Percentiles rank a stretch among this genome's conserved stretches.
Evolutionary conservation across 2,797 vertebrate genomes (phyloP).

Genomic region (Clamator glandarius): DNA sequence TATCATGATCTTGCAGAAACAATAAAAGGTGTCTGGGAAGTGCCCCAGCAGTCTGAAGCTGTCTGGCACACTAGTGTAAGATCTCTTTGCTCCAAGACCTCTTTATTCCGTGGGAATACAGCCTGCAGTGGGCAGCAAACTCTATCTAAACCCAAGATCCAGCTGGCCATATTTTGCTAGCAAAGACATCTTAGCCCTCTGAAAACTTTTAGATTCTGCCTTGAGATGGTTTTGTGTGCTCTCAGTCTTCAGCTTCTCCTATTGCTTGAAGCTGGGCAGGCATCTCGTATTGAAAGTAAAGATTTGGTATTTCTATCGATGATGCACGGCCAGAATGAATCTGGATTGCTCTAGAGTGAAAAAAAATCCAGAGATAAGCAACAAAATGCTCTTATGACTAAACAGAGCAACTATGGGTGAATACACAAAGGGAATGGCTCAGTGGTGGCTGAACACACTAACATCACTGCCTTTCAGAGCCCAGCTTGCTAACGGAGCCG

Average conservation of each 20-base stretch:
- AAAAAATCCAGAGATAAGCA: constrained; percentile 10
- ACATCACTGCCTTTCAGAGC: neutral
- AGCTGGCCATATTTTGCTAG: neutral
- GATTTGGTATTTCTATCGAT: neutral
- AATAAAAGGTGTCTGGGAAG: neutral
- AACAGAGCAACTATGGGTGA: neutral
- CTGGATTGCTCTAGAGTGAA: neutral
- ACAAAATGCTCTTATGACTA: neutral
- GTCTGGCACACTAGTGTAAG: neutral
- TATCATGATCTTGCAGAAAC: neutral
- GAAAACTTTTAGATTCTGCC: neutral
- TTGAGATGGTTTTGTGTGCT: neutral
- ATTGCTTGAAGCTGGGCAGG: neutral
- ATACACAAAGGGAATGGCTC: neutral
- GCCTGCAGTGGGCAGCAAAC: neutral
- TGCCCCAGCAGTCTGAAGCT: neutral
- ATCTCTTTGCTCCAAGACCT: neutral
- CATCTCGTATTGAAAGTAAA: neutral
- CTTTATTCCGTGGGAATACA: neutral
- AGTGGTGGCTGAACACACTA: neutral
- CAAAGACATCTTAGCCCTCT: neutral
- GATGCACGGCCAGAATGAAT: neutral
- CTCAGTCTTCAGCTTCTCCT: neutral
- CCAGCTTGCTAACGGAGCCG: neutral
- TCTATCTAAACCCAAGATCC: neutral